These are phyloP conservation scores for Lycocerus yunnanus DNA, from an alignment of 2,888 invertebrate species.

Conservation along the genomic window DNA sequence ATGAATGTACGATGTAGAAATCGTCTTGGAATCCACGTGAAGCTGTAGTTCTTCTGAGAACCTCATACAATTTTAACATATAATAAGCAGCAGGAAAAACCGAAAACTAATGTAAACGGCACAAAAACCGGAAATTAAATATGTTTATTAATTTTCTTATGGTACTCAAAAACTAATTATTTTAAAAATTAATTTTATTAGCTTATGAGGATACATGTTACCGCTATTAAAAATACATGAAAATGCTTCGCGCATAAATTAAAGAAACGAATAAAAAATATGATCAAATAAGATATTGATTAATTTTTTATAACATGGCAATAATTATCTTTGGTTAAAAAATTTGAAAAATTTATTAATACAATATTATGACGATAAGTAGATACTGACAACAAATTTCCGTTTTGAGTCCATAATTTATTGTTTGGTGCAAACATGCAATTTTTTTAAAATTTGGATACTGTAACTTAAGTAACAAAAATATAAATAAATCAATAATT, in stretches of 20 bases:
- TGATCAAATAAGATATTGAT: not conserved
- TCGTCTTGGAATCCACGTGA: too few relatives aligned
- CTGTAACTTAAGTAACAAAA: constrained; percentile 3
- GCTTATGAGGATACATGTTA: constrained; percentile 23
- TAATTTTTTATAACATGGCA: not conserved
- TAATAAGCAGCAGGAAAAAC: too few relatives aligned
- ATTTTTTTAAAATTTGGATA: not conserved
- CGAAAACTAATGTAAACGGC: too few relatives aligned
- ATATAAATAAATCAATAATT: constrained; percentile 4
- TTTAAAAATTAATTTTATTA: constrained; percentile 27
- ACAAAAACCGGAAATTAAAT: too few relatives aligned
- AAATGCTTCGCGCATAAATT: constrained; percentile 12
- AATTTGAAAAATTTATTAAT: not conserved
- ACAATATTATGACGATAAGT: not conserved
- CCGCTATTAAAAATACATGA: constrained; percentile 13
- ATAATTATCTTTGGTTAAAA: not conserved
- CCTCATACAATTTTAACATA: too few relatives aligned
- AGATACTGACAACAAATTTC: not conserved
- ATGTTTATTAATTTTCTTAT: not conserved
- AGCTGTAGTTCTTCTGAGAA: too few relatives aligned
- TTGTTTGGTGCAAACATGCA: not conserved
- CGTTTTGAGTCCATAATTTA: not conserved
- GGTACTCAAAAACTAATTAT: constrained; percentile 2
- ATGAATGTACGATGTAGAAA: too few relatives aligned
- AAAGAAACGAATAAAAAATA: not conserved